Evolutionary conservation across 2,113 vertebrate species (phyloP).

Genomic region (Python bivittatus): DNA sequence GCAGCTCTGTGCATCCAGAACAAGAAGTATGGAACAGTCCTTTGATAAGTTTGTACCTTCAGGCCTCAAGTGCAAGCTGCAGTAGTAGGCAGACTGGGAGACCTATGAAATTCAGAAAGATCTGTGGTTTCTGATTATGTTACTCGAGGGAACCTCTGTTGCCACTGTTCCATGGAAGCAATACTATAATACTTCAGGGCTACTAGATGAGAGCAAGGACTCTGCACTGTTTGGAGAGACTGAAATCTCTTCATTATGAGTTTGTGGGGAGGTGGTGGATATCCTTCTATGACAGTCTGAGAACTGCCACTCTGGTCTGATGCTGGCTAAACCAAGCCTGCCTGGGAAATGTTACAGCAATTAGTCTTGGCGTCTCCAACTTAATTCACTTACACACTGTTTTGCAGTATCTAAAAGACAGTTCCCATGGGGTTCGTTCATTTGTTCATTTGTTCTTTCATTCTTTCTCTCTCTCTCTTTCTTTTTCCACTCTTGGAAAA

Average conservation of each 20-base stretch:
- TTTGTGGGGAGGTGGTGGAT: not conserved
- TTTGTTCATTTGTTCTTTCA: too few relatives aligned
- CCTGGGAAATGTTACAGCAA: conserved; percentile 65
- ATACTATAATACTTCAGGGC: not conserved
- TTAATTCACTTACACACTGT: conserved; percentile 63
- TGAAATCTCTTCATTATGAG: conserved; percentile 17
- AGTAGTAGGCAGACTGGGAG: not conserved
- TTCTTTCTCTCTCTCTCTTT: conserved; percentile 35
- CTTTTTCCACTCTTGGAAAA: conserved; percentile 62
- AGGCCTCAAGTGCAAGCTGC: not conserved
- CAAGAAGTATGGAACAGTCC: not conserved
- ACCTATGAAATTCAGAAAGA: not conserved
- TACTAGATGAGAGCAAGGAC: not conserved
- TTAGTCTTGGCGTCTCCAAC: conserved; percentile 59
- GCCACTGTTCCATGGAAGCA: not conserved
- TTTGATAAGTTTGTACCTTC: not conserved
- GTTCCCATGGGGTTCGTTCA: conserved; percentile 42
- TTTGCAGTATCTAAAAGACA: conserved; percentile 59
- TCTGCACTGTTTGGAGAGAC: fast-evolving
- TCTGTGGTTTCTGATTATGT: not conserved
- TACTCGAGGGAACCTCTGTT: not conserved
- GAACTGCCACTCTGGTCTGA: not conserved
- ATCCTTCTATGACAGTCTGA: not conserved
- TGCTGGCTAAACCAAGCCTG: conserved; percentile 61
- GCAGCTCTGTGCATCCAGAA: not conserved